Evolutionary conservation across 2,797 vertebrate species (phyloP), one percentile per base, ranked within the genome.

Genomic region (Apodemus agrarius): DNA sequence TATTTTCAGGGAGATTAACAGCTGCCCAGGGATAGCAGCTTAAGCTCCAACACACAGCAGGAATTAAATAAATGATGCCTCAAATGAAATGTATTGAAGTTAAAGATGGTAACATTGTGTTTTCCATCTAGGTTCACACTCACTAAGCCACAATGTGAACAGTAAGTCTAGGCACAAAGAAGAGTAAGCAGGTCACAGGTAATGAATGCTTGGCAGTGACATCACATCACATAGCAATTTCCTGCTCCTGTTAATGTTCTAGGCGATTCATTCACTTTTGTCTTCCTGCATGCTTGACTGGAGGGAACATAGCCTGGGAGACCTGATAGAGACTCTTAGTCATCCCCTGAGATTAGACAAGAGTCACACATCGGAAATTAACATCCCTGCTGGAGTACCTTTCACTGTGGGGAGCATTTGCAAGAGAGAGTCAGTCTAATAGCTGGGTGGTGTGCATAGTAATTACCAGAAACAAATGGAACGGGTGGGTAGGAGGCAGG

Each of bases 151-250:
- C 3, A 17, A 6, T 17, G 5, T 29, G 31, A 76, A 46, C 26
- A 22, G 31, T 49, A 76, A 82, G 67, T 34, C 69, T 21, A 49
- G 31, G 11, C 75, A 72, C n/a, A 82, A 90, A 81, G 26, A 37
- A 12, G 37, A n/a, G 43, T 26, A 24, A 65, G 3, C 67, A 78
- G 22, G 34, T 87, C 67, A 57, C 12, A 10, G 1, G 52, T 12
- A 31, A 87, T 43, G 24, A 31, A 87, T 43, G 24, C 21, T 10
- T 31, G 37, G 6, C 11, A 19, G 31, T 43, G 43, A n/a, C 4
- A 1, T 81, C 43, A 11, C 29, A 10, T 0, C 43, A 11, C 29
- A 10, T 0, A 19, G 21, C 19, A 34, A 29, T 54, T n/a, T n/a
- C 67, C 57, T 76, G 34, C 8, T 5, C 1, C 0, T 59, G 2